Base-by-base conservation (phyloP, 2,888 invertebrate species). In the Formica aserva region DNA sequence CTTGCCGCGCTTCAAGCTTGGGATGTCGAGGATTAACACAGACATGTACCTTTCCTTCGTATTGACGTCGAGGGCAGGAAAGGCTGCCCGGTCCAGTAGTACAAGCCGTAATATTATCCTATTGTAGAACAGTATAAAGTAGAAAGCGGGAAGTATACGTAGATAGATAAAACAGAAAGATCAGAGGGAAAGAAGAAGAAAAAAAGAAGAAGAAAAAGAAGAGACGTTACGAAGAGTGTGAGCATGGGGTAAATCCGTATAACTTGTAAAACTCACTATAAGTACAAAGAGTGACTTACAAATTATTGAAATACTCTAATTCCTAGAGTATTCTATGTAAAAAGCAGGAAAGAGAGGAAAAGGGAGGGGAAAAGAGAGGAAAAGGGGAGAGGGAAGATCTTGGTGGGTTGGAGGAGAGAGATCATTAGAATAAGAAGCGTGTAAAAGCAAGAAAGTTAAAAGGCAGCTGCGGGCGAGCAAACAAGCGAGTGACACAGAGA, bases 381-480 rank as follows among this genome's bases (percentile, higher is more conserved):
- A 13, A 84, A 26, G 74, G 82, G 95, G 94, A 94, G 93, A 95
- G 95, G 55, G 35, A 66, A 41, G 32, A 5, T 26, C 48, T 74
- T 5, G 60, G 8, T 11, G 22, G 55, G 22, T 13, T 32, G 48
- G 22, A 57, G 29, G 85, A 85, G 87, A 85, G 66, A 48, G 86
- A 80, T 75, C 83, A 66, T 26, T 55, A 18, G 63, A 45, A 63
- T 63, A 86, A 65, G 84, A 87, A 80, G 67, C 65, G 95, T 95
- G 95, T 95, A 95, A 95, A 95, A 94, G 94, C 95, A 94, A 95
- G 94, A 95, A 95, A 65, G 41, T 66, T 75, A 95, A 94, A 94
- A 94, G 95, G 95, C 77, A 60, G 77, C 63, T 60, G 69, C 45
- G 66, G 89, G 84, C 89, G 90, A 92, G 92, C 92, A 90, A 88